phyloP scores from a whole-genome alignment of 2,888 invertebrate species.

The Calameuta idolon region DNA sequence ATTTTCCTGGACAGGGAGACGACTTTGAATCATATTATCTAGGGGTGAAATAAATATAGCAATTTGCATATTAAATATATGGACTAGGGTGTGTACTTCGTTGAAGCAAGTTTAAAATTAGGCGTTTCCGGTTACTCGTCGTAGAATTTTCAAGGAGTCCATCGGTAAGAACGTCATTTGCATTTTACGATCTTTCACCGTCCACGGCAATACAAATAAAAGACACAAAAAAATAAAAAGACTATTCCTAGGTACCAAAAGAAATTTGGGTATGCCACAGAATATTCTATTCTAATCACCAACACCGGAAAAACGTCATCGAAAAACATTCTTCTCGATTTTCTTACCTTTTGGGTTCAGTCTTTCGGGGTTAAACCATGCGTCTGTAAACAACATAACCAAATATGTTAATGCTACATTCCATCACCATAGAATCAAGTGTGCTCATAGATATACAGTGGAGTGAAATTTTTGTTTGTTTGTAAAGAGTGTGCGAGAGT shows the following conservation, averaged over 20 bases:
- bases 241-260: neutral
- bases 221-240: neutral
- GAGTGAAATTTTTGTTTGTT: neutral
- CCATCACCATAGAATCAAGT: conserved; percentile 29
- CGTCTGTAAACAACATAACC: conserved; percentile 81
- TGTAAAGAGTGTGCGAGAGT: neutral
- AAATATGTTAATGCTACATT: conserved; percentile 48
- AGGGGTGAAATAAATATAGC: neutral
- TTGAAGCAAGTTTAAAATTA: neutral
- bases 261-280: neutral
- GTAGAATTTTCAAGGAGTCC: neutral
- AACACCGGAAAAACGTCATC: neutral
- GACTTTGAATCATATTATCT: neutral
- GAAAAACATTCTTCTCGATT: conserved; percentile 13
- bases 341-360: conserved; percentile 91
- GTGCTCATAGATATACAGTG: neutral
- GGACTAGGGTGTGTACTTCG: neutral
- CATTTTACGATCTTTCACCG: neutral
- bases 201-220: neutral
- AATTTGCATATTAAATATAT: neutral
- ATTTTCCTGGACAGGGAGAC: neutral
- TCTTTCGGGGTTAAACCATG: conserved; percentile 93
- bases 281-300: neutral
- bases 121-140: neutral
- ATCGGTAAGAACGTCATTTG: neutral